phyloP scores from a whole-genome alignment of 2,888 invertebrate species.

The Laothoe populi region DNA sequence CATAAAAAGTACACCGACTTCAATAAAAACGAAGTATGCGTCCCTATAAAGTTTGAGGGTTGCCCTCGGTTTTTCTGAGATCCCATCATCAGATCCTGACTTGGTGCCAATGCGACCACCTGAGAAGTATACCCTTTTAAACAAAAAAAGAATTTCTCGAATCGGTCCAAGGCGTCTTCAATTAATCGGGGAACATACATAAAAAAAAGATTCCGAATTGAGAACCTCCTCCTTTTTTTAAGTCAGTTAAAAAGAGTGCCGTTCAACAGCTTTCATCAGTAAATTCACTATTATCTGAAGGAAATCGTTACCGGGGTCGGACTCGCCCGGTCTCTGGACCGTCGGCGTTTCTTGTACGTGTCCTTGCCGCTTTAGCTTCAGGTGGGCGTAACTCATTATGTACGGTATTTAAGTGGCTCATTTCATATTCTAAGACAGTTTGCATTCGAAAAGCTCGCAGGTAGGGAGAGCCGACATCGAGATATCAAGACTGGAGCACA shows the following conservation, averaged over 20 bases:
- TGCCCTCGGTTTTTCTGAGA: no score
- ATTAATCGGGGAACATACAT: no score
- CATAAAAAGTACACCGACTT: no score
- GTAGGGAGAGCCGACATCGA: conserved; percentile 68
- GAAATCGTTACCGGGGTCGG: conserved; percentile 82
- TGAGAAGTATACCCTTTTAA: no score
- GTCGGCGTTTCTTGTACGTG: conserved; percentile 78
- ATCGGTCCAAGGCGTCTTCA: no score
- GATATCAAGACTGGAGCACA: conserved; percentile 56
- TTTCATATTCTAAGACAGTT: conserved; percentile 84
- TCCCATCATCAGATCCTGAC: no score
- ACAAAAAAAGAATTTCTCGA: no score
- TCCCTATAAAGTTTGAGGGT: no score
- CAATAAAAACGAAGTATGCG: no score
- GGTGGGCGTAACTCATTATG: conserved; percentile 82
- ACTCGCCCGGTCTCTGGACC: conserved; percentile 74
- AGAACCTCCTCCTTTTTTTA: no score
- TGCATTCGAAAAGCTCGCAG: conserved; percentile 78
- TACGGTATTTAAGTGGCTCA: conserved; percentile 83
- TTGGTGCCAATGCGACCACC: no score
- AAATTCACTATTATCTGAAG: conserved; percentile 82
- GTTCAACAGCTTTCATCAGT: conserved; percentile 80
- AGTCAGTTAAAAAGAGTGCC: conserved; percentile 77
- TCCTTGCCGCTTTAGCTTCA: conserved; percentile 78
- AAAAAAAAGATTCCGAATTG: no score